Evolutionary conservation across 2,113 vertebrate species (phyloP), one percentile per base, ranked within the genome.

Genomic region (Charadrius vociferus): DNA sequence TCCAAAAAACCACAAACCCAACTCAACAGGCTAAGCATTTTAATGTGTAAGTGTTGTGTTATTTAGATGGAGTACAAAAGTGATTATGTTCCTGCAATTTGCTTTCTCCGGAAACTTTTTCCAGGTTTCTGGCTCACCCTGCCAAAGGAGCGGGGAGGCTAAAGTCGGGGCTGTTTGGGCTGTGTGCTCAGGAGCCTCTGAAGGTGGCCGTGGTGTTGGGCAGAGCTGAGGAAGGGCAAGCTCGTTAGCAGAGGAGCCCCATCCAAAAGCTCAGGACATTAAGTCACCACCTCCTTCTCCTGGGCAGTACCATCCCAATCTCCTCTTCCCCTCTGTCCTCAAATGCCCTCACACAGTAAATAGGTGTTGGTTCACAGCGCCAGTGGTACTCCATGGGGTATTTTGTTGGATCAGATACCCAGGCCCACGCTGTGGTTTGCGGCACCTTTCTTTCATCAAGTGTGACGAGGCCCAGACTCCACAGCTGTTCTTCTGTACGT

Each of bases 341-440:
- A 11, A 6, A 20, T 5, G 19, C 34, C 53, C 55, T 49, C 27
- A 4, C 19, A 0, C 1, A 18, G 27, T 1, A 12, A 37, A 19
- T 12, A 21, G 34, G 21, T 36, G 30, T 36, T 78, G 63, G 9
- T 79, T 81, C 15, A 1, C 22, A 59, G 71, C 1, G 0, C 3
- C 1, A 6, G 1, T 26, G 37, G 37, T 49, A 2, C 4, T 32
- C 1, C 0, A 0, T 34, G 56, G 72, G 14, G 3, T 36, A 2
- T 10, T 65, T 22, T 36, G 24, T 43, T 72, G 59, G 9, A 6
- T 67, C 30, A 41, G n/a, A 16, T 34, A 3, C 2, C 14, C 16
- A 39, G n/a, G 20, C 12, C 32, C 0, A 0, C 0, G 0, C 41
- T 22, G 45, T 50, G 37, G 14, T 36, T 3, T 3, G 9, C 1